These are phyloP conservation scores for Cynodonichthys magdalenae DNA, from an alignment of 2,797 vertebrate species.

Conservation along the genomic window DNA sequence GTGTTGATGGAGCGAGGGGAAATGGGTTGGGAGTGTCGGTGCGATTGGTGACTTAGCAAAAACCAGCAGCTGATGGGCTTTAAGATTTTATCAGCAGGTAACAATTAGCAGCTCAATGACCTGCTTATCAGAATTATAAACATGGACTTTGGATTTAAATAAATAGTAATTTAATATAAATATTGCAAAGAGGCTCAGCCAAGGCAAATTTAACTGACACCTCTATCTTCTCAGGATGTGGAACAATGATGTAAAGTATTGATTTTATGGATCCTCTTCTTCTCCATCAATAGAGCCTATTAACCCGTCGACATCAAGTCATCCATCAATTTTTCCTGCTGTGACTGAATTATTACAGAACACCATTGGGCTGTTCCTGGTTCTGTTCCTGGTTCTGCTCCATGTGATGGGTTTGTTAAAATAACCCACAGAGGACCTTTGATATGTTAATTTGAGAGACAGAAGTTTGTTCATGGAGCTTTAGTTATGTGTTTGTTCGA, in stretches of 20 bases:
- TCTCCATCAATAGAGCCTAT: conserved; percentile 53
- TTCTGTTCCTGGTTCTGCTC: neutral
- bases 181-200: conserved; percentile 1
- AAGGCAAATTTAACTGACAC: conserved; percentile 10
- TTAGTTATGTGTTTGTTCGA: conserved; percentile 13
- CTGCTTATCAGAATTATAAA: neutral
- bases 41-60: conserved; percentile 15
- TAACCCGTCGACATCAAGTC: conserved; percentile 46
- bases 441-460: conserved; percentile 20
- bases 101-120: neutral
- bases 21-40: conserved; percentile 16
- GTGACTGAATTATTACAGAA: conserved; percentile 33
- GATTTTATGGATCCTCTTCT: conserved; percentile 59
- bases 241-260: conserved; percentile 34
- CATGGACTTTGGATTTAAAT: no score
- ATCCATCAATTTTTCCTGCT: conserved; percentile 62
- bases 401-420: conserved; percentile 1
- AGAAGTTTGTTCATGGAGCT: conserved; percentile 23
- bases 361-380: conserved; percentile 10
- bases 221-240: no score
- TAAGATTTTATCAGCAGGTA: conserved; percentile 2
- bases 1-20: conserved; percentile 10
- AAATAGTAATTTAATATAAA: neutral
- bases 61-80: conserved; percentile 17
- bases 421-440: conserved; percentile 1